Conservation (phyloP, 1,140 invertebrate genomes). For the Drosophila athabasca region DNA sequence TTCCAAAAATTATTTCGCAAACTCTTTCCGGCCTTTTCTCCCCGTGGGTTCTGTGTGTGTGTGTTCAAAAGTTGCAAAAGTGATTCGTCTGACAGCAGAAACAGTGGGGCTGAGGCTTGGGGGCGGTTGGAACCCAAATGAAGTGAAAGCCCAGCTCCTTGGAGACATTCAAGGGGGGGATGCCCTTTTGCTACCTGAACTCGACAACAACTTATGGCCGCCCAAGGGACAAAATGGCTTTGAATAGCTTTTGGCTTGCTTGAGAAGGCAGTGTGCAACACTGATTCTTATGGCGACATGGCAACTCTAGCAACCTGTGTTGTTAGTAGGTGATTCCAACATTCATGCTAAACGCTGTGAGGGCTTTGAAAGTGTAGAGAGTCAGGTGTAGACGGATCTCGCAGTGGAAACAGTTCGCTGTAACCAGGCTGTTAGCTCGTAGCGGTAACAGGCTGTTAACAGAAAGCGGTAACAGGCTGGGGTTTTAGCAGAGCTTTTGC, state of each 20-base stretch:
- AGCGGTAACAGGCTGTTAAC: too few species aligned
- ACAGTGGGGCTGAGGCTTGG: conserved; percentile 23
- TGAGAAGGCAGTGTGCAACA: too few species aligned
- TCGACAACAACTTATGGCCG: too few species aligned
- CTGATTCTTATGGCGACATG: not conserved
- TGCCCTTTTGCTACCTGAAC: not conserved
- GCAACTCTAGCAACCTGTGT: too few species aligned
- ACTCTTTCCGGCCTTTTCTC: conserved; percentile 15
- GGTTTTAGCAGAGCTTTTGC: too few species aligned
- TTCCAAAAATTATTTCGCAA: conserved; percentile 74
- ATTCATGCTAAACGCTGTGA: too few species aligned
- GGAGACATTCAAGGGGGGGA: conserved; percentile 31
- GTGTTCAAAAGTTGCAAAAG: conserved; percentile 70
- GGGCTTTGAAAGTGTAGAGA: too few species aligned
- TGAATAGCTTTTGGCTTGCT: conserved; percentile 35
- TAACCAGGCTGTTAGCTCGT: too few species aligned
- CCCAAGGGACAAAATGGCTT: conserved; percentile 44
- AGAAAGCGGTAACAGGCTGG: too few species aligned
- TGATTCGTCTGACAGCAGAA: conserved; percentile 71
- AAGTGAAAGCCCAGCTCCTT: conserved; percentile 51
- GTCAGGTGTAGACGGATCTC: too few species aligned
- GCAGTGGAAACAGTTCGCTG: too few species aligned
- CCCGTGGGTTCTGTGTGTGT: not conserved
- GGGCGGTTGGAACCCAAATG: conserved; percentile 39
- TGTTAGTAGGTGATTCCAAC: too few species aligned